These are phyloP conservation scores for Mactromeris polynyma DNA, from an alignment of 2,888 invertebrate genomes.

Conservation along the genomic window DNA sequence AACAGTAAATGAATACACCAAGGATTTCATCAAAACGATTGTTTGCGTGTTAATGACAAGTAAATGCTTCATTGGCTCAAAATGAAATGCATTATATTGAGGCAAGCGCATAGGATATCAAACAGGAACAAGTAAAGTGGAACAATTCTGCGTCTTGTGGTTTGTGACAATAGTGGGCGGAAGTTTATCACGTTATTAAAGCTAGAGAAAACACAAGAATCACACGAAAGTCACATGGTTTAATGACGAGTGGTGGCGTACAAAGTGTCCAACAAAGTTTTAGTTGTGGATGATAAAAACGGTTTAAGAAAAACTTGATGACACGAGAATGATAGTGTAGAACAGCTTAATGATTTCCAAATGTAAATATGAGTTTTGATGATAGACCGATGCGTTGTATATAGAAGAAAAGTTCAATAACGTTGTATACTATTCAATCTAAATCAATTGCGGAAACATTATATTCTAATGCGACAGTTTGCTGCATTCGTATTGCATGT, in stretches of 20 bases:
- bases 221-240: no score
- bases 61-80: background rate
- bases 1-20: background rate
- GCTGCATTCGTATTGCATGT: background rate
- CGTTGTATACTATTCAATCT: background rate
- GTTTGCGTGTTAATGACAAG: background rate
- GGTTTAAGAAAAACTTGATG: no score
- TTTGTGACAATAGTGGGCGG: background rate
- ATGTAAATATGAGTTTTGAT: no score
- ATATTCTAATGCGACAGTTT: background rate
- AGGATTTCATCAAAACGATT: background rate
- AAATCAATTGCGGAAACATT: background rate
- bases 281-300: no score
- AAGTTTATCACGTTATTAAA: no score
- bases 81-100: background rate
- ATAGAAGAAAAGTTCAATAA: no score
- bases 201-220: no score
- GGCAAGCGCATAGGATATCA: background rate
- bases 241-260: no score
- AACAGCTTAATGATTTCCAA: no score
- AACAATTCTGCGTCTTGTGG: background rate
- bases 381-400: no score
- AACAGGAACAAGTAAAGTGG: background rate
- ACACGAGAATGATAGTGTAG: no score
- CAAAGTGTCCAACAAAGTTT: no score